A percentile compares a stretch with the other conserved stretches of the same genome.
phyloP scores from a whole-genome alignment of 2,113 vertebrate species.

The Stercorarius parasiticus region DNA sequence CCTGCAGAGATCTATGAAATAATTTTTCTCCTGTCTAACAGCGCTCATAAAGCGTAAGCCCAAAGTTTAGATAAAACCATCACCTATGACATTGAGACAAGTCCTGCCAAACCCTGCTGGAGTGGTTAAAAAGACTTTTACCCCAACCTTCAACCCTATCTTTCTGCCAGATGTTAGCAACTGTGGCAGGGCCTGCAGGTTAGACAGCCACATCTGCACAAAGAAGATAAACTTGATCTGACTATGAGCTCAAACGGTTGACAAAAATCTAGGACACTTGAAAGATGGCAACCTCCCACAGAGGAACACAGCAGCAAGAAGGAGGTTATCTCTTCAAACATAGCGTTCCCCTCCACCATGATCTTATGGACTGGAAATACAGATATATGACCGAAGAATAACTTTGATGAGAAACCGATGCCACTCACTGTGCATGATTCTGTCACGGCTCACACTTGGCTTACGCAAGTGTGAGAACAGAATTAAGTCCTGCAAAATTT shows the following conservation, averaged over 20 bases:
- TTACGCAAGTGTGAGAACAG: background rate
- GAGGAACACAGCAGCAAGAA: background rate
- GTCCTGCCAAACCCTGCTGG: background rate
- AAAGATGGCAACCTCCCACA: background rate
- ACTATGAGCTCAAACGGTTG: background rate
- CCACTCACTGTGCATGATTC: background rate
- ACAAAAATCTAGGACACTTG: background rate
- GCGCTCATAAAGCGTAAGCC: background rate
- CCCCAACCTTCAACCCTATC: background rate
- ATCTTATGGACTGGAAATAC: background rate
- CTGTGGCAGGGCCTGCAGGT: background rate
- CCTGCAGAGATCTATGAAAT: background rate
- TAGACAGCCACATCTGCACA: background rate
- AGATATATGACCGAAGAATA: background rate
- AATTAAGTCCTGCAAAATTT: background rate
- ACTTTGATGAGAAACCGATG: background rate
- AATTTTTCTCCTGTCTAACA: background rate
- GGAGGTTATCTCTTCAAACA: background rate
- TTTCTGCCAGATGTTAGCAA: background rate
- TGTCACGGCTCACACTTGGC: background rate
- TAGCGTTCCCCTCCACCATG: background rate
- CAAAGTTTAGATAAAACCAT: background rate
- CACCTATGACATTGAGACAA: background rate
- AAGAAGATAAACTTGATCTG: background rate
- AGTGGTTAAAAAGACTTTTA: background rate